Base-by-base conservation (phyloP, 2,888 invertebrate species). In the Platycheirus rosarum region DNA sequence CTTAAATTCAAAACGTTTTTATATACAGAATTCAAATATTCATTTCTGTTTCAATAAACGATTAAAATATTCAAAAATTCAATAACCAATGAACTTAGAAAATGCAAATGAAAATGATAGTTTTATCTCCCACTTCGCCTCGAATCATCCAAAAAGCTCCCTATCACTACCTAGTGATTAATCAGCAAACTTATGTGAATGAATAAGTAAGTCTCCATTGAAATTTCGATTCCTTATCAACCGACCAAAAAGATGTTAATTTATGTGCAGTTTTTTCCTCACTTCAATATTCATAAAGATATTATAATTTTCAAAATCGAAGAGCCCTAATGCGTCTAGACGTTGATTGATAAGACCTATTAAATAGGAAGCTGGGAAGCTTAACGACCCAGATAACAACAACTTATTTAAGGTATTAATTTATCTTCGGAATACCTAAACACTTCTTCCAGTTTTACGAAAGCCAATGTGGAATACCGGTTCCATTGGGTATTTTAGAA, bases 371-470 rank as follows among this genome's bases (percentile, higher is more conserved):
- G 40, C 57, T 57, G 40, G n/a, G 23, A 26, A 57, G 14, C 23
- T 14, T 11, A 23, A 40, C 11, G 26, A 57, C 9, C 11, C n/a
- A 40, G 57, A 57, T 57, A 40, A 40, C 57, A 40, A 57, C 68
- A 49, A 42, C 65, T 49, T 60, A 32, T 46, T 51, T 51, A 57
- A 69, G 16, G 26, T 26, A 60, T 51, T 70, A 20, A 70, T 80
- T 70, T 70, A 60, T 80, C 70, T 60, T 63, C 18, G n/a, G n/a
- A 53, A 40, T 18, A 14, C 49, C 29, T 55, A 60, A 42, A 40
- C 37, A 44, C 16, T 26, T 29, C 0, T n/a, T n/a, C n/a, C n/a
- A n/a, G n/a, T n/a, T n/a, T n/a, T n/a, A n/a, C n/a, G n/a, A n/a
- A n/a, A n/a, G n/a, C n/a, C n/a, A n/a, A n/a, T n/a, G n/a, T n/a